Conservation (phyloP, 2,797 vertebrate genomes). For the Microctenopoma stevenorrisi region DNA sequence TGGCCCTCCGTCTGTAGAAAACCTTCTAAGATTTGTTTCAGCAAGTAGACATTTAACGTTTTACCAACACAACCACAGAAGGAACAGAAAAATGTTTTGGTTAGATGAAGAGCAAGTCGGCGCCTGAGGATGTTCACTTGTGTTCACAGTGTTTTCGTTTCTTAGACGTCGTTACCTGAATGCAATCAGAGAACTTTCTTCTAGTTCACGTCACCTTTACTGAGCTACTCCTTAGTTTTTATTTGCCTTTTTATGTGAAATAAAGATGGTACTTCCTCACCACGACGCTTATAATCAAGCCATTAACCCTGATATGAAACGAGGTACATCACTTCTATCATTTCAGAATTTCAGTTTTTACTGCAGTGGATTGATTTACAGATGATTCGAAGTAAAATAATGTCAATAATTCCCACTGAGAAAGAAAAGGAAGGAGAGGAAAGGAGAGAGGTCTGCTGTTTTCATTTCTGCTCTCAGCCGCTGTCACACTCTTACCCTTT, state of each 20-base stretch:
- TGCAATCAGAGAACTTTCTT: not conserved
- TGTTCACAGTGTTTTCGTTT: not conserved
- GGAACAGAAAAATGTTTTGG: not conserved
- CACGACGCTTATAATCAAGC: not conserved
- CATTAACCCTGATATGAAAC: conserved; percentile 7
- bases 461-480: conserved; percentile 26
- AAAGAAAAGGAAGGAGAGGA: conserved; percentile 3
- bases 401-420: not conserved
- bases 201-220: not conserved
- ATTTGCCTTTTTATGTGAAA: conserved; percentile 19
- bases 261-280: too few relatives aligned
- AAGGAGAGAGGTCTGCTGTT: conserved; percentile 23
- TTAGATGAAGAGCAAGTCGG: not conserved
- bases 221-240: conserved; percentile 5
- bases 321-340: not conserved
- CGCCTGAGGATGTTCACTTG: not conserved
- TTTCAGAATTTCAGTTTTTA: conserved; percentile 11
- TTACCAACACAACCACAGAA: not conserved
- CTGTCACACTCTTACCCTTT: conserved; percentile 36
- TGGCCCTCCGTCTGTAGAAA: not conserved
- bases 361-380: not conserved
- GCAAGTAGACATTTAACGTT: not conserved
- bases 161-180: too few relatives aligned
- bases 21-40: not conserved
- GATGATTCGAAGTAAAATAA: conserved; percentile 8